Base-by-base conservation (phyloP, 2,888 invertebrate species). In the Helleia helle region DNA sequence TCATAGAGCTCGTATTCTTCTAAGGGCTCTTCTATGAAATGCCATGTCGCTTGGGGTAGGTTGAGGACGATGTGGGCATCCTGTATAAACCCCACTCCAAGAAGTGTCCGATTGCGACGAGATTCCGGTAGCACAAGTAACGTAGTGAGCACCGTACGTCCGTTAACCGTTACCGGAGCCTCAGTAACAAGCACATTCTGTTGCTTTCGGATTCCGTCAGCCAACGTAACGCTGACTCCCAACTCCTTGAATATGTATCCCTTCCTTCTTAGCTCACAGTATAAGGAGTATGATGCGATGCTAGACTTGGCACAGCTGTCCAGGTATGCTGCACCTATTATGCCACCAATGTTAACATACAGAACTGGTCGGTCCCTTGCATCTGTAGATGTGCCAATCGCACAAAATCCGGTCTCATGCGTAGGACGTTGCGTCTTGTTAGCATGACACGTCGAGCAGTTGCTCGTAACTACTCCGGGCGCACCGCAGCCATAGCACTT, bases 91-190 rank as follows among this genome's bases (percentile, higher is more conserved):
- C 50, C 48, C 7, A 52, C 43, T 13, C 52, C 56, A 1, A 56
- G 30, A 5, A 54, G 42, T 5, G 53, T 54, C 3, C 49, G 27
- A 29, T 48, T 50, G 1, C 43, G 24, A 0, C 41, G 36, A 3
- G 49, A 39, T 13, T 49, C 50, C 2, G 56, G 52, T 4, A 55
- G 42, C 1, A 54, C 51, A 12, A 53, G 26, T 13, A 61, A 52
- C 1, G 44, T 48, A 0, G 56, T 55, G 6, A 40, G 36, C 17
- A 52, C 11, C 1, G 27, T 30, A 6, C 46, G 42, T 1, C 41
- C 30, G 12, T 26, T n/a, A 3, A 48, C 2, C 2, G n/a, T 45
- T 0, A 49, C 45, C 1, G 44, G 38, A 2, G 31, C 46, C 6
- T 13, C 2, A 4, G 29, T 26, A 1, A 28, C 18, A 5, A 50